Conservation (phyloP, 2,113 vertebrate genomes). For the Seriola aureovittata region DNA sequence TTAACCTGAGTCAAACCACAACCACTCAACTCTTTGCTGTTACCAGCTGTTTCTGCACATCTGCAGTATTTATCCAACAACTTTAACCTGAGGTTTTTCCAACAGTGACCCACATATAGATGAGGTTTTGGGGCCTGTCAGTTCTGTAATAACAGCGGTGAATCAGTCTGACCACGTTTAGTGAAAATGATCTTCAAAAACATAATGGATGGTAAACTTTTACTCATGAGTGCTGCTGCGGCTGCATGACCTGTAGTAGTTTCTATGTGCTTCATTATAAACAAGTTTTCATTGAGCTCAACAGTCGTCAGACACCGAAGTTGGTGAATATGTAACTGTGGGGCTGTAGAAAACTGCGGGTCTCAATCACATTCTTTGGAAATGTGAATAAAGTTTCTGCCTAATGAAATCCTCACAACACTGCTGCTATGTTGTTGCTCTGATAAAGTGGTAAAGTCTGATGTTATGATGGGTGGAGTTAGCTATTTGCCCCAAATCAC, state of each 20-base stretch:
- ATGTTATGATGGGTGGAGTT: too few relatives aligned
- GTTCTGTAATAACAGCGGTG: neutral
- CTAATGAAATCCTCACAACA: too few relatives aligned
- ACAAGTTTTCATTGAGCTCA: neutral
- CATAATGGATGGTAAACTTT: neutral
- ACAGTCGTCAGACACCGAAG: neutral
- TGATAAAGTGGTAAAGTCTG: too few relatives aligned
- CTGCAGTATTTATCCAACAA: neutral
- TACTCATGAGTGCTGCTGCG: neutral
- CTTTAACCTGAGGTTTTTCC: constrained; percentile 19
- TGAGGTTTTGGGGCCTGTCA: neutral
- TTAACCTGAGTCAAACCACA: neutral
- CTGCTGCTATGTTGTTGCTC: too few relatives aligned
- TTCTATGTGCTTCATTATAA: too few relatives aligned
- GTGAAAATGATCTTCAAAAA: neutral
- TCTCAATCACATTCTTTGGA: too few relatives aligned
- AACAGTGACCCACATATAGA: constrained; percentile 6
- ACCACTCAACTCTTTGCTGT: neutral
- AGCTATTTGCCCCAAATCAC: too few relatives aligned
- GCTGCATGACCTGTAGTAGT: neutral
- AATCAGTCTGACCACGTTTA: neutral
- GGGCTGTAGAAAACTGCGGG: neutral
- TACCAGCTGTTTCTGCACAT: neutral
- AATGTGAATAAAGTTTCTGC: neutral
- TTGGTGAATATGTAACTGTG: too few relatives aligned